These are phyloP conservation scores for Cydia pomonella DNA, from an alignment of 1,140 invertebrate species.

Conservation along the genomic window DNA sequence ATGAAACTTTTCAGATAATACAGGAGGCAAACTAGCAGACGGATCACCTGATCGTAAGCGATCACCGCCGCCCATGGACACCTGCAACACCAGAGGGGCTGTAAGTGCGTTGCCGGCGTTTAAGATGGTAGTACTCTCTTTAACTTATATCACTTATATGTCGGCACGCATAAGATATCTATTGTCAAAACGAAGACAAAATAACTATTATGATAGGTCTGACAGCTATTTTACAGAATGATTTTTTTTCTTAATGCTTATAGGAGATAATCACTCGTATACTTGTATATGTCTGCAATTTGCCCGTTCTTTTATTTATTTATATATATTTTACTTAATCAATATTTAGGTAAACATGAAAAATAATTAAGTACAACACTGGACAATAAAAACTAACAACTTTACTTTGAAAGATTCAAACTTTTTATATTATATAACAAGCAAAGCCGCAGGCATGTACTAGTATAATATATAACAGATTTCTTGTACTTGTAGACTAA, in stretches of 20 bases:
- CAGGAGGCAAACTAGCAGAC: no score
- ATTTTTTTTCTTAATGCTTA: background rate
- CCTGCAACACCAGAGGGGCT: no score
- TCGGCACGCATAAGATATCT: background rate
- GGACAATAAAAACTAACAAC: background rate
- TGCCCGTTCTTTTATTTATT: background rate
- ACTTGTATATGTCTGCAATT: constrained; percentile 6
- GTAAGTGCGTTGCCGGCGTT: no score
- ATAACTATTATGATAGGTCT: background rate
- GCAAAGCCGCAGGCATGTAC: constrained; percentile 16
- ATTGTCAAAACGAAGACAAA: background rate
- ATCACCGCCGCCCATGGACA: no score
- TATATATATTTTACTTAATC: background rate
- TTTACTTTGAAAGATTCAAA: background rate
- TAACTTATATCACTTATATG: no score
- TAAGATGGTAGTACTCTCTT: no score
- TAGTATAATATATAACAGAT: constrained; percentile 3
- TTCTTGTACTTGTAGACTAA: constrained; percentile 9
- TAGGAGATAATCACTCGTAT: background rate
- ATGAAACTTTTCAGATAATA: no score
- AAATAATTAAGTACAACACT: constrained; percentile 8
- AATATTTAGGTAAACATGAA: background rate
- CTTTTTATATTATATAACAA: background rate
- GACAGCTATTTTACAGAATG: background rate
- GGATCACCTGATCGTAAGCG: no score